Conservation (phyloP, 2,888 invertebrate species). For the Cancer borealis region DNA sequence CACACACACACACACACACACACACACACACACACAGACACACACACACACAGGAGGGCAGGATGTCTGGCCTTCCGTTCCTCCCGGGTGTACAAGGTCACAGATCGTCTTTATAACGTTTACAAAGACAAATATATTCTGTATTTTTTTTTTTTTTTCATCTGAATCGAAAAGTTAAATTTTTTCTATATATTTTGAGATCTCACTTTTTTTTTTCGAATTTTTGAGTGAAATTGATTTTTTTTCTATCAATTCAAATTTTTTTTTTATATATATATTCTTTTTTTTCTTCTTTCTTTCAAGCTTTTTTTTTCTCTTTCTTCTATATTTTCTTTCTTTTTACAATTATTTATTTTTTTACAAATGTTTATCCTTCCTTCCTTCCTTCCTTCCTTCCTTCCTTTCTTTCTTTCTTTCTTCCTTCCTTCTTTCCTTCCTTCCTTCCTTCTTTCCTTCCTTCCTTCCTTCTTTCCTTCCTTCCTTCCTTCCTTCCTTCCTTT, state of each 20-base stretch:
- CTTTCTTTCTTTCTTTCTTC: background rate
- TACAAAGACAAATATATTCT: background rate
- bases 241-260: background rate
- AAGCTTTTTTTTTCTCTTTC: background rate
- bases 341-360: background rate
- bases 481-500: background rate
- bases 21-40: constrained; percentile 46
- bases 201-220: background rate
- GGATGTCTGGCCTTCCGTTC: background rate
- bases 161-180: background rate
- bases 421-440: background rate
- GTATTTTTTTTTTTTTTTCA: background rate
- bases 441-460: background rate
- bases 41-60: background rate
- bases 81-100: background rate
- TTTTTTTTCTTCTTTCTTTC: background rate
- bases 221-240: background rate
- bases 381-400: background rate
- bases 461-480: background rate
- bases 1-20: constrained; percentile 59
- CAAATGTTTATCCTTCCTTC: no score
- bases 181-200: background rate
- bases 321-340: background rate
- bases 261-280: background rate
- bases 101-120: background rate